Evolutionary conservation across 1,140 invertebrate species (phyloP).

Genomic region (Caenorhabditis latens): DNA sequence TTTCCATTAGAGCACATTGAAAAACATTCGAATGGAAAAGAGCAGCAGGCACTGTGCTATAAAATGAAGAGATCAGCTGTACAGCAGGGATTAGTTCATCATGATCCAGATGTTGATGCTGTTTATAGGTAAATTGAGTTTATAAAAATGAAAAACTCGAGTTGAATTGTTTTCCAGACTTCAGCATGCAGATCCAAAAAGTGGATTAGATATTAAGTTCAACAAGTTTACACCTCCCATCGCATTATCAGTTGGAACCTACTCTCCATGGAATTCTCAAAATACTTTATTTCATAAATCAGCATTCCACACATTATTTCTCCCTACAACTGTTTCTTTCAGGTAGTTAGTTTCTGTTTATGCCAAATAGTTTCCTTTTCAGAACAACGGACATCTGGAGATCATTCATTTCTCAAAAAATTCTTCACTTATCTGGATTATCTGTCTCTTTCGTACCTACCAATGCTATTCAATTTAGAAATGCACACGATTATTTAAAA

Average conservation of each 20-base stretch:
- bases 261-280: conserved; percentile 76
- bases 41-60: conserved; percentile 19
- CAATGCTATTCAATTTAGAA: conserved; percentile 66
- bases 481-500: conserved; percentile 64
- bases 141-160: conserved; percentile 57
- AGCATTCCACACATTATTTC: conserved; percentile 76
- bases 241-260: conserved; percentile 69
- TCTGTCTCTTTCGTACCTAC: conserved; percentile 60
- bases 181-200: conserved; percentile 27
- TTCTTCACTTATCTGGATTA: conserved; percentile 64
- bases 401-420: conserved; percentile 65
- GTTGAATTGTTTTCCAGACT: conserved; percentile 30
- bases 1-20: conserved; percentile 7
- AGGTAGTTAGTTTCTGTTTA: conserved; percentile 67
- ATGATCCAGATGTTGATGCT: conserved; percentile 78
- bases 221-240: conserved; percentile 57
- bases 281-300: conserved; percentile 77
- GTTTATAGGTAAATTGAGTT: conserved; percentile 68
- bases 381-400: conserved; percentile 68
- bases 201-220: conserved; percentile 44
- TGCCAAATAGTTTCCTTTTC: conserved; percentile 67
- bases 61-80: conserved; percentile 69
- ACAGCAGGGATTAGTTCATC: conserved; percentile 77
- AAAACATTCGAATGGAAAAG: conserved; percentile 30
- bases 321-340: conserved; percentile 68